Evolutionary conservation across 2,113 vertebrate genomes (phyloP).

Genomic region (Zootoca vivipara): DNA sequence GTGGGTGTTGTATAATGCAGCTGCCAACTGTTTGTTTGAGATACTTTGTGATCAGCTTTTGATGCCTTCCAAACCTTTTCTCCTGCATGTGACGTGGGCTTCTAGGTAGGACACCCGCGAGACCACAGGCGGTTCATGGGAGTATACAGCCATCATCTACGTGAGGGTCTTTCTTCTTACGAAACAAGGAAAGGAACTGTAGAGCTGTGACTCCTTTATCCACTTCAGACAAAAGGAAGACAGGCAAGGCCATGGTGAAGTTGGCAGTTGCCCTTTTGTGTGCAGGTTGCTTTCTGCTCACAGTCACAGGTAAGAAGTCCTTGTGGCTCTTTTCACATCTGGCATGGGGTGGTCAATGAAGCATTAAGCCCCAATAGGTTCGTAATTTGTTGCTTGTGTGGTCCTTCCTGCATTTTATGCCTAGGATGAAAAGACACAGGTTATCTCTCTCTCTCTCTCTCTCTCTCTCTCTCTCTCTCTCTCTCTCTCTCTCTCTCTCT

Average conservation of each 20-base stretch:
- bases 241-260: slow-evolving; percentile 52
- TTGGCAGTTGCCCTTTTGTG: slow-evolving; percentile 44
- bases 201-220: not conserved
- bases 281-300: slow-evolving; percentile 51
- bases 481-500: no score
- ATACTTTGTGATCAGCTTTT: not conserved
- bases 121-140: not conserved
- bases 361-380: not conserved
- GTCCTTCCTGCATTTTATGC: not conserved
- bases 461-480: no score
- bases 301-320: slow-evolving; percentile 55
- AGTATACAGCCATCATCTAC: not conserved
- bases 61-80: not conserved
- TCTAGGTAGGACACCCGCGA: not conserved
- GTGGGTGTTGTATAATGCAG: not conserved
- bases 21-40: not conserved
- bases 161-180: not conserved
- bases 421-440: not conserved
- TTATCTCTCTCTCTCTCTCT: no score
- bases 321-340: not conserved
- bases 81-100: not conserved
- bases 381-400: not conserved
- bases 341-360: not conserved
- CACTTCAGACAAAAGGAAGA: not conserved
- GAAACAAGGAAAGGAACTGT: not conserved